phyloP scores from a whole-genome alignment of 2,797 vertebrate genomes.

The Trematomus bernacchii region DNA sequence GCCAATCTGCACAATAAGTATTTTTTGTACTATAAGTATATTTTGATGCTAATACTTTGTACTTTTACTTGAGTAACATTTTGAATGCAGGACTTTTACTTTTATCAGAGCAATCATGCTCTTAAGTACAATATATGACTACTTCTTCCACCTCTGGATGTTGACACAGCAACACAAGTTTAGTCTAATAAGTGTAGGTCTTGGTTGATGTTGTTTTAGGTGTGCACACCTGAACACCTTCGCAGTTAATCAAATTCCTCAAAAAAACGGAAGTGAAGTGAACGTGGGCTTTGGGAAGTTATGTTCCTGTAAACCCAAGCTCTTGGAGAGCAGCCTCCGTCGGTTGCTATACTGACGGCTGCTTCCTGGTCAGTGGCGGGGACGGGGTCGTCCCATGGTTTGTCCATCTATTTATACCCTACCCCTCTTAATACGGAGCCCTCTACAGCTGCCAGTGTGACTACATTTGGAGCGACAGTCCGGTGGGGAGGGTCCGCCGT shows the following conservation, averaged over 20 bases:
- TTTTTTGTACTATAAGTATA: too few relatives aligned
- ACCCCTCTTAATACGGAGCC: conserved; percentile 50
- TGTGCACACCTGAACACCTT: not conserved
- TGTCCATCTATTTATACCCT: conserved; percentile 72
- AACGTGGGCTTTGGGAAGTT: not conserved
- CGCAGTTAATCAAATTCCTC: not conserved
- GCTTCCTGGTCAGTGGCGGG: conserved; percentile 4
- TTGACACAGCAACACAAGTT: not conserved
- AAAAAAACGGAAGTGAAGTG: not conserved
- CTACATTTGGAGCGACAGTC: conserved; percentile 73
- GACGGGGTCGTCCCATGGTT: conserved; percentile 31
- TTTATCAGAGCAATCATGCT: too few relatives aligned
- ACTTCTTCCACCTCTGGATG: too few relatives aligned
- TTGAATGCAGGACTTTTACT: too few relatives aligned
- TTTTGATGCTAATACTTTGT: too few relatives aligned
- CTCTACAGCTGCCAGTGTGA: conserved; percentile 54
- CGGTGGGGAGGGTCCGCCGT: conserved; percentile 52
- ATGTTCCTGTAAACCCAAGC: not conserved
- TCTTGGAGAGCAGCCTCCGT: not conserved
- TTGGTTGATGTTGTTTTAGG: not conserved
- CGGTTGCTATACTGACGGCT: not conserved
- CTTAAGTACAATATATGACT: too few relatives aligned
- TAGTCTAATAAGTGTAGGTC: not conserved
- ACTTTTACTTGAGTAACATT: too few relatives aligned
- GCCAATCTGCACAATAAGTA: too few relatives aligned